Conservation (phyloP, 1,140 invertebrate genomes). For the Solen grandis region DNA sequence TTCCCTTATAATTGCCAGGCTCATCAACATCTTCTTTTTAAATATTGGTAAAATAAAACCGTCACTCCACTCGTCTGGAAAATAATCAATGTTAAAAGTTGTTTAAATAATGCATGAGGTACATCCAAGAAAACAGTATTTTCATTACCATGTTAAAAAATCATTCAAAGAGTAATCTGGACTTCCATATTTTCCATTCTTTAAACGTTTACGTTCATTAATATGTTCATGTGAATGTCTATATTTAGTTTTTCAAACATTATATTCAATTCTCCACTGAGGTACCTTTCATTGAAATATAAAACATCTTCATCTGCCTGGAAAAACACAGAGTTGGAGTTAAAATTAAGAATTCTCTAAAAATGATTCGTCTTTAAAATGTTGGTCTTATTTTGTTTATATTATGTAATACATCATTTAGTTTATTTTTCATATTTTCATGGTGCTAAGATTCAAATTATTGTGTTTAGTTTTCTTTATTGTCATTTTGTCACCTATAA, state of each 20-base stretch:
- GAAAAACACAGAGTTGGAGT: neutral
- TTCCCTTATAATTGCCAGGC: conserved; percentile 12
- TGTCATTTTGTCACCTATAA: too few species aligned
- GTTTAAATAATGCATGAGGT: neutral
- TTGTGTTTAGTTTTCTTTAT: too few species aligned
- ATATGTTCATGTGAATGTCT: conserved; percentile 4
- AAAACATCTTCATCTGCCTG: too few species aligned
- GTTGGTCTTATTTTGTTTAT: too few species aligned
- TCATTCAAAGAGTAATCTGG: neutral
- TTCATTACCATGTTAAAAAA: conserved; percentile 6
- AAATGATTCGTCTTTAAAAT: neutral
- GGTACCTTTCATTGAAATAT: too few species aligned
- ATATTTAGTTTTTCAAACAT: too few species aligned
- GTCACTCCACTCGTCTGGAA: neutral
- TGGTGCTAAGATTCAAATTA: too few species aligned
- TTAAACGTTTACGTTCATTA: neutral
- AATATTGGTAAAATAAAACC: conserved; percentile 15
- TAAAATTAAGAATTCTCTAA: conserved; percentile 2
- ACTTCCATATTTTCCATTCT: neutral
- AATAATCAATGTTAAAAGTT: conserved; percentile 3
- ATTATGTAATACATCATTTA: too few species aligned
- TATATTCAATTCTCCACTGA: too few species aligned
- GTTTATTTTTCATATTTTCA: too few species aligned
- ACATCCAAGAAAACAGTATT: neutral
- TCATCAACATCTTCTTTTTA: conserved; percentile 6